phyloP scores from a whole-genome alignment of 2,113 vertebrate genomes.

The Cyprinodon variegatus region DNA sequence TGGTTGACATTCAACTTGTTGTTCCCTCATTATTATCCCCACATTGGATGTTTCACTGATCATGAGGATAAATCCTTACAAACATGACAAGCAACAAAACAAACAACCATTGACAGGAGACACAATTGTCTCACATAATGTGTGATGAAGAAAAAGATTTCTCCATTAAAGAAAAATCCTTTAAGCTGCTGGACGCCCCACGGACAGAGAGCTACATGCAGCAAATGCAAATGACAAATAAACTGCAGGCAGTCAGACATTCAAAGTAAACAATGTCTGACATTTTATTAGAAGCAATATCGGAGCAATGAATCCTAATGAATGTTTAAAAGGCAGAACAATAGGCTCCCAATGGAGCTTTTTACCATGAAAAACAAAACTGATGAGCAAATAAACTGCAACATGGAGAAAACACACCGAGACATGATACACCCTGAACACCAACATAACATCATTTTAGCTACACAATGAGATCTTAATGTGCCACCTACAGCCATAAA shows the following conservation, averaged over 20 bases:
- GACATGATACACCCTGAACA: slow-evolving; percentile 2
- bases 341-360: slow-evolving; percentile 31
- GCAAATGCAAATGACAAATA: slow-evolving; percentile 17
- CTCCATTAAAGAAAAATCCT: neutral
- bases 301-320: slow-evolving; percentile 30
- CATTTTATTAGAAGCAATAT: slow-evolving; percentile 15
- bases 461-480: neutral
- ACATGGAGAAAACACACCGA: slow-evolving; percentile 1
- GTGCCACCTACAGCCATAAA: neutral
- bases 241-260: slow-evolving; percentile 15
- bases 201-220: neutral
- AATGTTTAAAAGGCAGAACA: slow-evolving; percentile 36
- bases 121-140: neutral
- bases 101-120: neutral
- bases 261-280: slow-evolving; percentile 10
- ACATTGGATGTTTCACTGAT: too few species aligned
- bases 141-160: neutral
- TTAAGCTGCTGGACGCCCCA: neutral
- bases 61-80: too few species aligned
- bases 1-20: too few species aligned
- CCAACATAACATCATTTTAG: slow-evolving; percentile 11
- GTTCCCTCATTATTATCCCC: too few species aligned
- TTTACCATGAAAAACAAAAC: slow-evolving; percentile 16
- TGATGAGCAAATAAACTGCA: slow-evolving; percentile 27
- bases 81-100: too few species aligned